Conservation (phyloP, 2,113 vertebrate species). For the Charina bottae region DNA sequence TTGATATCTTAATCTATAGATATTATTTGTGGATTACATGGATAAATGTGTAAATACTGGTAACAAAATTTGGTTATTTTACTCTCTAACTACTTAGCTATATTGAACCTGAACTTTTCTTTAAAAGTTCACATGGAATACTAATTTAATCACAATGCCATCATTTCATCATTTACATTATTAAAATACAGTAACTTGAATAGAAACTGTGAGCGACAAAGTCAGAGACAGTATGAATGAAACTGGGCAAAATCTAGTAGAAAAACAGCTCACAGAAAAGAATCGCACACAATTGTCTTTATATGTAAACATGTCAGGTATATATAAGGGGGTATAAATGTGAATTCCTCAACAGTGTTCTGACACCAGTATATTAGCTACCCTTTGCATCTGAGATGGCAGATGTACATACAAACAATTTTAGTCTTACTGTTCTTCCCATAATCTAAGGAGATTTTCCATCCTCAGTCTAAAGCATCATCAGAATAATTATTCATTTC, state of each 20-base stretch:
- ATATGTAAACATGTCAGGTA: background rate
- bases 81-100: background rate
- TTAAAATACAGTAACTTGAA: background rate
- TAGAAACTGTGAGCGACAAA: background rate
- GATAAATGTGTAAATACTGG: background rate
- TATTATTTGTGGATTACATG: too few relatives aligned
- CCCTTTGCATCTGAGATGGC: background rate
- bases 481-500: background rate
- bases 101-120: background rate
- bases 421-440: background rate
- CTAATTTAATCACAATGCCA: background rate
- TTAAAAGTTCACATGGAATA: background rate
- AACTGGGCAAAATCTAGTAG: background rate
- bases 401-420: background rate
- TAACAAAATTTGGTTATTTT: background rate
- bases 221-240: background rate
- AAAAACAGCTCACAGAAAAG: background rate
- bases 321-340: background rate
- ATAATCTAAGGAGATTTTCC: background rate
- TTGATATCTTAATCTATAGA: too few relatives aligned
- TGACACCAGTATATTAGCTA: background rate
- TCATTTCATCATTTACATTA: background rate
- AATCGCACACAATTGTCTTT: background rate
- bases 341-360: background rate
- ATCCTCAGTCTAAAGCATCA: background rate